These are phyloP conservation scores for Silurus aristotelis DNA, from an alignment of 2,797 vertebrate genomes.

Conservation along the genomic window DNA sequence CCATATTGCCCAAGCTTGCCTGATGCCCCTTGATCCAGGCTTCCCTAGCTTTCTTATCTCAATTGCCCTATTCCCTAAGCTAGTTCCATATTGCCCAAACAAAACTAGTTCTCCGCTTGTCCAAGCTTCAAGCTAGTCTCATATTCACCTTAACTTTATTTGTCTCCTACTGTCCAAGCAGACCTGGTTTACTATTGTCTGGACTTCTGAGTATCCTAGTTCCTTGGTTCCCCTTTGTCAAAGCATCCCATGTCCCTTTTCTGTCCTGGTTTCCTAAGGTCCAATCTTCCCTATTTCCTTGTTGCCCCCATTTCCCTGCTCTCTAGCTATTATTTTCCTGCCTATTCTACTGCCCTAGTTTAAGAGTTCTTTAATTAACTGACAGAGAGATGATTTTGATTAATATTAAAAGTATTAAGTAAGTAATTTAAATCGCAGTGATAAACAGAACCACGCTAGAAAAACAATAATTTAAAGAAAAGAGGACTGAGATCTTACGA, in stretches of 20 bases:
- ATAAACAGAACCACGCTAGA: neutral
- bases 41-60: too few relatives aligned
- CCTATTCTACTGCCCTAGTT: neutral
- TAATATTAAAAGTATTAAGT: neutral
- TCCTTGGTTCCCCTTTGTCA: neutral
- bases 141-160: neutral
- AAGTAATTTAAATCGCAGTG: neutral
- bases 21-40: too few relatives aligned
- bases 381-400: neutral
- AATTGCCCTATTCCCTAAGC: too few relatives aligned
- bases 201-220: neutral
- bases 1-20: too few relatives aligned
- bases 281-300: neutral
- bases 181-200: neutral
- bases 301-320: neutral
- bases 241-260: neutral
- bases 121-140: too few relatives aligned
- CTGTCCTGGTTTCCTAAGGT: neutral
- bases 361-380: neutral
- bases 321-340: neutral
- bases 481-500: slow-evolving; percentile 77
- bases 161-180: neutral
- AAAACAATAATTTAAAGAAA: neutral
- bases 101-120: too few relatives aligned
- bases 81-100: too few relatives aligned